These are phyloP conservation scores for Muschampia staudingeri DNA, from an alignment of 2,888 invertebrate species.

Conservation along the genomic window DNA sequence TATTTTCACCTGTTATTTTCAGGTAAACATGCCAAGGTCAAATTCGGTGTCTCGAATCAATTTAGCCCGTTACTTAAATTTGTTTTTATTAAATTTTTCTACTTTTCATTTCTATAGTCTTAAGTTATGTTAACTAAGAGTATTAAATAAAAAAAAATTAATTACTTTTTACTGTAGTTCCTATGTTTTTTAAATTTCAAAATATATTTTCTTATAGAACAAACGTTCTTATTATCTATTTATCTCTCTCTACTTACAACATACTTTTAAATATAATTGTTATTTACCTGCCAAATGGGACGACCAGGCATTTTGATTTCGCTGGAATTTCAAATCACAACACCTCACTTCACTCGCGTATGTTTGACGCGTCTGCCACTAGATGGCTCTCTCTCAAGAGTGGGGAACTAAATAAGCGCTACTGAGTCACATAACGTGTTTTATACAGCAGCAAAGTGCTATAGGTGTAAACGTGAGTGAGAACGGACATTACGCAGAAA, in stretches of 20 bases:
- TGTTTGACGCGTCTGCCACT: conserved; percentile 82
- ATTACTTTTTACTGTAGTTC: no score
- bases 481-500: conserved; percentile 88
- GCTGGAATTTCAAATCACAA: conserved; percentile 75
- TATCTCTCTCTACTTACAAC: neutral
- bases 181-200: neutral
- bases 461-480: conserved; percentile 84
- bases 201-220: neutral
- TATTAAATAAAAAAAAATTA: no score
- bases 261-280: neutral
- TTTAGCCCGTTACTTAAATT: neutral
- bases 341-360: conserved; percentile 79
- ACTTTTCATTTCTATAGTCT: no score
- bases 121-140: no score
- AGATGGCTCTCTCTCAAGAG: conserved; percentile 90
- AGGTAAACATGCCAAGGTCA: conserved; percentile 77
- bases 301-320: conserved; percentile 93
- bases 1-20: conserved; percentile 72
- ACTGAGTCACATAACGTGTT: conserved; percentile 89
- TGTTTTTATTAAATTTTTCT: no score
- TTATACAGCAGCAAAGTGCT: conserved; percentile 86
- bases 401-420: conserved; percentile 89
- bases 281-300: conserved; percentile 94
- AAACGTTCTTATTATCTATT: no score
- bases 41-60: neutral